These are phyloP conservation scores for Polyodon spathula DNA, from an alignment of 2,113 vertebrate genomes.

Conservation along the genomic window DNA sequence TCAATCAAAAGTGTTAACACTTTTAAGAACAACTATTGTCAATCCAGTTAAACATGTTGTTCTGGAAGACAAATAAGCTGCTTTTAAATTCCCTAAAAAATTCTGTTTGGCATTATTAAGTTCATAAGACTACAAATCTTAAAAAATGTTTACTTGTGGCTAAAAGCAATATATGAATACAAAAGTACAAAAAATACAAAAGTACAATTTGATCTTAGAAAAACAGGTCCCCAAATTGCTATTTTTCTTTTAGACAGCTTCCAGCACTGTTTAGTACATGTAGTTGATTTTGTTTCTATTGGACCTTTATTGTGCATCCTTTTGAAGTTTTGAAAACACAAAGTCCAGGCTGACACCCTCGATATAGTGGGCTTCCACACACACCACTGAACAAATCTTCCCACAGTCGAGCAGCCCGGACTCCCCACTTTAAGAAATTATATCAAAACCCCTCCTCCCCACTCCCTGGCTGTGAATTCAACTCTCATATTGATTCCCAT, in stretches of 20 bases:
- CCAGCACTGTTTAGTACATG: constrained; percentile 1
- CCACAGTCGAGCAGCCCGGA: constrained; percentile 46
- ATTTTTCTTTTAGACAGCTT: neutral
- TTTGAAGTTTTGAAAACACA: constrained; percentile 31
- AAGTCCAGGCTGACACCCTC: constrained; percentile 49
- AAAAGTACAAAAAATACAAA: too few relatives aligned
- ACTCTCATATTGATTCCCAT: constrained; percentile 60
- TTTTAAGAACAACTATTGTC: too few relatives aligned
- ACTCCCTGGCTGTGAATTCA: constrained; percentile 44
- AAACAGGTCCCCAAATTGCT: neutral
- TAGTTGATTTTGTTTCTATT: constrained; percentile 17
- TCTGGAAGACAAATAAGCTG: too few relatives aligned
- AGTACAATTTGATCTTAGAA: constrained; percentile 11
- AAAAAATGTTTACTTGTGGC: too few relatives aligned
- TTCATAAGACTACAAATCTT: too few relatives aligned
- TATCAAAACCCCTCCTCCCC: constrained; percentile 60
- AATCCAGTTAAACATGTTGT: too few relatives aligned
- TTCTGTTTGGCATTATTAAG: too few relatives aligned
- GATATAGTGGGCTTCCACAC: constrained; percentile 37
- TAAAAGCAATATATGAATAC: neutral
- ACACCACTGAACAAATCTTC: constrained; percentile 46
- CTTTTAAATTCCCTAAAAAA: too few relatives aligned
- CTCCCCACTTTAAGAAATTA: constrained; percentile 54
- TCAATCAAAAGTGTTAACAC: too few relatives aligned
- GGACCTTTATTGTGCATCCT: constrained; percentile 25